phyloP scores from a whole-genome alignment of 2,113 vertebrate species.

The Barbus barbus region DNA sequence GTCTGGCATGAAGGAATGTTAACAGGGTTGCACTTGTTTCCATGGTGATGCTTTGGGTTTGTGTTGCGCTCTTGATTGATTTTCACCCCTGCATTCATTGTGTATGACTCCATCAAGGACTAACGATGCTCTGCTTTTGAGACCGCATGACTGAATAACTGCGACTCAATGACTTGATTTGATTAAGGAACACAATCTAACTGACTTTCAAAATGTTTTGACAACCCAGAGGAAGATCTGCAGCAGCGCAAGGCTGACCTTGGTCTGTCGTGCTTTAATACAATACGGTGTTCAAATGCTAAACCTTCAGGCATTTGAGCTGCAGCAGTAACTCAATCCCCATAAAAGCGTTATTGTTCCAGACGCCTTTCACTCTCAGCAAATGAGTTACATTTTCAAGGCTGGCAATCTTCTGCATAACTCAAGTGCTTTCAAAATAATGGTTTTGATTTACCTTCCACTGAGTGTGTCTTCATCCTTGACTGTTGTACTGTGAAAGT shows the following conservation, averaged over 20 bases:
- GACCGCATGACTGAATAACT: not conserved
- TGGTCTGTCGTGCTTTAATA: conserved; percentile 8
- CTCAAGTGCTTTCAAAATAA: conserved; percentile 14
- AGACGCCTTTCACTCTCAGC: not conserved
- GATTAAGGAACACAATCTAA: conserved; percentile 15
- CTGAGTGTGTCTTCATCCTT: not conserved
- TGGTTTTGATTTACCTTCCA: not conserved
- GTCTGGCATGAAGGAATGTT: conserved; percentile 16
- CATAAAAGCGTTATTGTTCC: conserved; percentile 19
- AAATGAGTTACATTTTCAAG: not conserved
- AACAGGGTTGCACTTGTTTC: conserved; percentile 65
- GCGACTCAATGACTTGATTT: not conserved
- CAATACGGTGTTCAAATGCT: not conserved
- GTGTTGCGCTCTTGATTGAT: conserved; percentile 31
- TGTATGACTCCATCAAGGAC: conserved; percentile 30
- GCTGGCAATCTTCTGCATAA: not conserved
- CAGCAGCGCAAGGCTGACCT: not conserved
- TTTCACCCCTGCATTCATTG: conserved; percentile 28
- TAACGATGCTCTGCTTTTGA: not conserved
- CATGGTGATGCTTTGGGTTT: conserved; percentile 51
- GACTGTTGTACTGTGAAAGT: conserved; percentile 1
- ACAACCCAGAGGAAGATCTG: conserved; percentile 15
- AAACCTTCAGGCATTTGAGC: conserved; percentile 23
- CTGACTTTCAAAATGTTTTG: conserved; percentile 6
- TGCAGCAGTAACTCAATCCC: not conserved